These are phyloP conservation scores for Pantherophis alleghaniensis DNA, from an alignment of 2,797 vertebrate species.

Conservation along the genomic window DNA sequence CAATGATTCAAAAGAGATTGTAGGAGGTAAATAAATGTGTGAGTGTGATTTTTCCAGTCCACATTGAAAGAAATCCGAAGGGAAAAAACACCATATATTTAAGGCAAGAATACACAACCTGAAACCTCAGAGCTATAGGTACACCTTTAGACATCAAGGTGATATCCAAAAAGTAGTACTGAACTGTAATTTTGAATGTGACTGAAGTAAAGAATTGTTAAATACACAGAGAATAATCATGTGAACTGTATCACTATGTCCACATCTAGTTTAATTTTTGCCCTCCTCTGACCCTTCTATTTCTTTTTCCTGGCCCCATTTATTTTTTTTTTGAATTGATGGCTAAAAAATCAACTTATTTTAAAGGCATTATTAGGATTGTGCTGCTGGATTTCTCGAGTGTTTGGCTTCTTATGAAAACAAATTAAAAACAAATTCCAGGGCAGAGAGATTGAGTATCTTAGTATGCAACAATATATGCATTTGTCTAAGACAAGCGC, in stretches of 20 bases:
- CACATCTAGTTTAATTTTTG: not conserved
- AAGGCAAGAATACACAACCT: not conserved
- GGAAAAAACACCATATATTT: not conserved
- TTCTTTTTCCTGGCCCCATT: not conserved
- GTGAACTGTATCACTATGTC: not conserved
- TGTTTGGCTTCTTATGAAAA: constrained; percentile 40
- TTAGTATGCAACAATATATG: not conserved
- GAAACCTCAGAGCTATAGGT: not conserved
- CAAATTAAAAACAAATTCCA: constrained; percentile 29
- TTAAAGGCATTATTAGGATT: constrained; percentile 43
- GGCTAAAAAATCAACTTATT: constrained; percentile 44
- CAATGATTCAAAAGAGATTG: not conserved
- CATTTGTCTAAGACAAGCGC: not conserved
- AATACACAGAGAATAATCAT: not conserved
- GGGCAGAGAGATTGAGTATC: not conserved
- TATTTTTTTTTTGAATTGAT: not conserved
- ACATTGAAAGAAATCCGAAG: not conserved
- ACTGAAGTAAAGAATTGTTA: not conserved
- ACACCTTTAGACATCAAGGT: not conserved
- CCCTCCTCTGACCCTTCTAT: not conserved
- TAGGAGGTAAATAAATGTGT: not conserved
- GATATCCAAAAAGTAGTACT: not conserved
- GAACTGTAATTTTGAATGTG: not conserved
- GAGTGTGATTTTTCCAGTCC: not conserved
- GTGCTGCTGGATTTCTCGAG: constrained; percentile 36